Evolutionary conservation across 2,888 invertebrate species (phyloP), one percentile per base, ranked within the genome.

Genomic region (Neoscelio sp.): DNA sequence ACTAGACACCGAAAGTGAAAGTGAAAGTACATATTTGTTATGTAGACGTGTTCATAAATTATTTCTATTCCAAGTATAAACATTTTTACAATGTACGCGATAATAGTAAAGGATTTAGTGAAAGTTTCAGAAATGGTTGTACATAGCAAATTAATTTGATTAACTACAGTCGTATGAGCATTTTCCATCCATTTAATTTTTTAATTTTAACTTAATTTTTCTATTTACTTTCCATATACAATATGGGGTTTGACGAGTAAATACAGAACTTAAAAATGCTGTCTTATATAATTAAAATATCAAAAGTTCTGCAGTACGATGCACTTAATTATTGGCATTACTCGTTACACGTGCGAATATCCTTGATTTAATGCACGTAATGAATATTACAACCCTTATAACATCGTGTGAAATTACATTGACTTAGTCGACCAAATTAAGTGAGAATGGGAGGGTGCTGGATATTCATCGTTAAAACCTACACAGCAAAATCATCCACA

Each of bases 1-100:
- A 70, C 38, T 17, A 56, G 28, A 50, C n/a, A 10, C n/a, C 8
- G 10, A 52, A 42, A 60, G 75, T 75, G 75, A 75, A 75, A 75
- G 75, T 67, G 17, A 42, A 52, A 23, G 44, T 44, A 28, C 15
- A 20, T 20, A 8, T 58, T 50, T 38, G 60, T 65, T 74, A 52
- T 42, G 23, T 13, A 23, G n/a, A n/a, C 50, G 15, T 20, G 10
- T 5, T 18, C 54, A 50, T 58, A 50, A 74, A 46, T 74, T 50
- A 65, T 54, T 12, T 8, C 33, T 20, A 12, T 35, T 56, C 12
- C 15, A 12, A 26, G 15, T 13, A 54, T 35, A 26, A 46, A 10
- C 40, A 67, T 54, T 56, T 15, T 67, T 46, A 26, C 52, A 35
- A 13, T 33, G 6, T 15, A 18, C 1, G 17, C 6, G 13, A 7